These are phyloP conservation scores for Unio pictorum DNA, from an alignment of 2,888 invertebrate species.

Conservation along the genomic window DNA sequence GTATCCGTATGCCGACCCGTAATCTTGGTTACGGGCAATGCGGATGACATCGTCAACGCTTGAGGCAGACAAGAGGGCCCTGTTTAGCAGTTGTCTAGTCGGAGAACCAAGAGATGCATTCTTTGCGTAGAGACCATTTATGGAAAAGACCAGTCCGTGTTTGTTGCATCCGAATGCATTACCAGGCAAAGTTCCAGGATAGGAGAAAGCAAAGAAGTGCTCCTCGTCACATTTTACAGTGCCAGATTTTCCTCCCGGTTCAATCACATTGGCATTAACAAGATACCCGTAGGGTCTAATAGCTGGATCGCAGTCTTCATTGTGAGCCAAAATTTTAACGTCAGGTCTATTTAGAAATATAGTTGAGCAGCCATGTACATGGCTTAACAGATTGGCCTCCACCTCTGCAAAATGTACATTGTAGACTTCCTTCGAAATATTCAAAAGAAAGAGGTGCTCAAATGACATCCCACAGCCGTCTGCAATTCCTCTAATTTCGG, in stretches of 20 bases:
- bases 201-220: conserved; percentile 31
- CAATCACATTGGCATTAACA: conserved; percentile 21
- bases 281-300: conserved; percentile 30
- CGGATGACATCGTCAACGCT: not conserved
- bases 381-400: conserved; percentile 1
- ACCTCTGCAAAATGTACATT: conserved; percentile 2
- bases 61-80: conserved; percentile 1
- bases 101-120: not conserved
- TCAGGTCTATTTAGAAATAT: conserved; percentile 26
- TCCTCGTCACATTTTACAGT: conserved; percentile 6
- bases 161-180: conserved; percentile 14
- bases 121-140: conserved; percentile 3
- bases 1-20: conserved; percentile 2
- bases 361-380: conserved; percentile 30
- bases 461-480: conserved; percentile 34
- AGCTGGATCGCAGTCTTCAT: conserved; percentile 33
- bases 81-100: not conserved
- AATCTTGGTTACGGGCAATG: not conserved
- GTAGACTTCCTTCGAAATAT: conserved; percentile 23
- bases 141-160: conserved; percentile 2
- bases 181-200: conserved; percentile 19
- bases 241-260: conserved; percentile 1
- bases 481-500: conserved; percentile 35
- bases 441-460: conserved; percentile 28
- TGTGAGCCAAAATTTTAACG: conserved; percentile 12